Percentiles rank a stretch among this genome's conserved stretches.
These are phyloP conservation scores for Clarias pachynema DNA, from an alignment of 2,797 vertebrate genomes.

Conservation along the genomic window DNA sequence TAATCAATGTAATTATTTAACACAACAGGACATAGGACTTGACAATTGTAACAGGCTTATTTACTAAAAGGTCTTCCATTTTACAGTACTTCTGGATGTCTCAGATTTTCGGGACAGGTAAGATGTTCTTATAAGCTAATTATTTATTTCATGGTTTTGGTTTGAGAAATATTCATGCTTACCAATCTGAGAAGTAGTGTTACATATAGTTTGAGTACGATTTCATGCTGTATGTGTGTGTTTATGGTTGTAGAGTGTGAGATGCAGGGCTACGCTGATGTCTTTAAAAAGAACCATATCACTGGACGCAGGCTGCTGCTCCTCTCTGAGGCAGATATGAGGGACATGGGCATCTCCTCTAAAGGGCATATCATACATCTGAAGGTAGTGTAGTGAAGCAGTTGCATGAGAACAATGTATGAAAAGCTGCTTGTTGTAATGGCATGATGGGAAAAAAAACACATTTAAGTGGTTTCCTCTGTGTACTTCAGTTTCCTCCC, in stretches of 20 bases:
- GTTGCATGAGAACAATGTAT: not conserved
- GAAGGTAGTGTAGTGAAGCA: conserved; percentile 76
- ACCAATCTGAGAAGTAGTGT: not conserved
- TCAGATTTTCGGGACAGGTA: conserved; percentile 90
- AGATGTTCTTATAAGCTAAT: conserved; percentile 56
- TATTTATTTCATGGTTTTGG: not conserved
- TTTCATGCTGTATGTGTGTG: conserved; percentile 11
- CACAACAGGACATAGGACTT: not conserved
- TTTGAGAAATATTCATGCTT: not conserved
- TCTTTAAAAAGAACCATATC: conserved; percentile 95
- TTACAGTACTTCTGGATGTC: conserved; percentile 94
- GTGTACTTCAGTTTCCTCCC: too few species aligned
- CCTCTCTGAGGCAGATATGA: conserved; percentile 89
- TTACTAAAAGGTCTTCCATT: conserved; percentile 30
- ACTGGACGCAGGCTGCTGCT: conserved; percentile 90
- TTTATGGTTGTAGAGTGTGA: conserved; percentile 66
- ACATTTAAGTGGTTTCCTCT: not conserved
- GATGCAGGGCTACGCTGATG: conserved; percentile 86
- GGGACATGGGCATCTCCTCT: conserved; percentile 93
- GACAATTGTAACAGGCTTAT: conserved; percentile 8
- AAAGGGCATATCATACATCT: conserved; percentile 97
- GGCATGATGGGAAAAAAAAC: not conserved
- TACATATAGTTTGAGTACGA: not conserved
- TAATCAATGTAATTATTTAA: not conserved
- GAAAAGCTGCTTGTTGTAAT: not conserved